These are phyloP conservation scores for Gonatopus flavifemur DNA, from an alignment of 1,140 invertebrate genomes.

Conservation along the genomic window DNA sequence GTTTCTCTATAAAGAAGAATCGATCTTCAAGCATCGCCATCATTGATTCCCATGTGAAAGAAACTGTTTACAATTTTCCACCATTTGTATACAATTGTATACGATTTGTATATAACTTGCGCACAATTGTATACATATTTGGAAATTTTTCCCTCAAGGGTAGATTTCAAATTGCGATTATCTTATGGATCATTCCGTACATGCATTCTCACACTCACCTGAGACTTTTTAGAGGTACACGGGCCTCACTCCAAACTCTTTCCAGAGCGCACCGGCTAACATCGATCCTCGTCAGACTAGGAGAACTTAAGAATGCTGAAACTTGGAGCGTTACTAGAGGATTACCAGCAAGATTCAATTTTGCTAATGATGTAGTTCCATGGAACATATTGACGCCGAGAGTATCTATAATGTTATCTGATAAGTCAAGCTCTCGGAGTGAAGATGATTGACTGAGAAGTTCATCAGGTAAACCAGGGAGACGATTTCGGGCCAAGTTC, in stretches of 20 bases:
- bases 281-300: conserved; percentile 62
- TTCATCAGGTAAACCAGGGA: conserved; percentile 38
- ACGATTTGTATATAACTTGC: too few species aligned
- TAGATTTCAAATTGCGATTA: too few species aligned
- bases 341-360: conserved; percentile 71
- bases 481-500: conserved; percentile 64
- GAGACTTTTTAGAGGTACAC: conserved; percentile 34
- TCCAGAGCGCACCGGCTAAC: conserved; percentile 67
- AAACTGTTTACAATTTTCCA: too few species aligned
- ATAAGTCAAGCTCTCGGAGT: conserved; percentile 68
- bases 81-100: too few species aligned
- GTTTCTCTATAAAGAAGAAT: too few species aligned
- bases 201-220: too few species aligned
- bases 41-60: too few species aligned
- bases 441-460: conserved; percentile 60
- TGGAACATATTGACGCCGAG: conserved; percentile 65
- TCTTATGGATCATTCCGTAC: too few species aligned
- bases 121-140: too few species aligned
- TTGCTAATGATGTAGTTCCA: conserved; percentile 60
- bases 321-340: conserved; percentile 66
- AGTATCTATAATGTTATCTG: conserved; percentile 64
- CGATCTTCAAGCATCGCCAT: too few species aligned
- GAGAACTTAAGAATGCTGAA: conserved; percentile 65
- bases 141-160: too few species aligned
- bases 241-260: conserved; percentile 64